phyloP scores from a whole-genome alignment of 2,113 vertebrate genomes.

The Alethe diademata region DNA sequence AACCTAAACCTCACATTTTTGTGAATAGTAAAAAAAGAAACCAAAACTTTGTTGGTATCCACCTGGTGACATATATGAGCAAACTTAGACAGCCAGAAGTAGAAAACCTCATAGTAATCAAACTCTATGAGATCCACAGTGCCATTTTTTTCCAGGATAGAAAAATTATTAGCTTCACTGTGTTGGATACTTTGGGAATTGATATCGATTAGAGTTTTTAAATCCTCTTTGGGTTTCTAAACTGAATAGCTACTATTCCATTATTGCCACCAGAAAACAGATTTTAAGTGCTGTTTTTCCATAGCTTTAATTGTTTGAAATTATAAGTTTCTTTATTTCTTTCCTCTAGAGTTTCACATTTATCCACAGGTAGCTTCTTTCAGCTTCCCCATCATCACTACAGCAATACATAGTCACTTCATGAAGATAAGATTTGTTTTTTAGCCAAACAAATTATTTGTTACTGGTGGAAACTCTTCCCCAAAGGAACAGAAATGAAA shows the following conservation, averaged over 20 bases:
- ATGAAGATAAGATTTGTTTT: neutral
- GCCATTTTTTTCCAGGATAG: neutral
- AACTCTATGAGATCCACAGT: neutral
- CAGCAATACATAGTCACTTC: neutral
- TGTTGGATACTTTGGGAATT: neutral
- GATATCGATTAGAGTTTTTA: neutral
- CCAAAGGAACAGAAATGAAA: neutral
- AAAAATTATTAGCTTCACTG: neutral
- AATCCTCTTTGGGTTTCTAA: neutral
- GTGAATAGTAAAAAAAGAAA: neutral
- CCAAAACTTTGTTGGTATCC: neutral
- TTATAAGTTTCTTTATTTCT: accelerated
- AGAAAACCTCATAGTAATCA: neutral
- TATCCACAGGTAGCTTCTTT: neutral
- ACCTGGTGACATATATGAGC: neutral
- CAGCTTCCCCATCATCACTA: neutral
- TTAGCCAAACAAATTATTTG: neutral
- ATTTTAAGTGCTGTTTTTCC: neutral
- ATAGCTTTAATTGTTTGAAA: neutral
- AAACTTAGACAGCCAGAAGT: neutral
- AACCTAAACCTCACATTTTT: neutral
- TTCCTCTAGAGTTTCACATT: neutral
- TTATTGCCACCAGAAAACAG: neutral
- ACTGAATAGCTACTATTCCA: neutral
- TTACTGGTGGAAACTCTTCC: neutral